Evolutionary conservation across 2,888 invertebrate genomes (phyloP).

Genomic region (Latheticus oryzae): DNA sequence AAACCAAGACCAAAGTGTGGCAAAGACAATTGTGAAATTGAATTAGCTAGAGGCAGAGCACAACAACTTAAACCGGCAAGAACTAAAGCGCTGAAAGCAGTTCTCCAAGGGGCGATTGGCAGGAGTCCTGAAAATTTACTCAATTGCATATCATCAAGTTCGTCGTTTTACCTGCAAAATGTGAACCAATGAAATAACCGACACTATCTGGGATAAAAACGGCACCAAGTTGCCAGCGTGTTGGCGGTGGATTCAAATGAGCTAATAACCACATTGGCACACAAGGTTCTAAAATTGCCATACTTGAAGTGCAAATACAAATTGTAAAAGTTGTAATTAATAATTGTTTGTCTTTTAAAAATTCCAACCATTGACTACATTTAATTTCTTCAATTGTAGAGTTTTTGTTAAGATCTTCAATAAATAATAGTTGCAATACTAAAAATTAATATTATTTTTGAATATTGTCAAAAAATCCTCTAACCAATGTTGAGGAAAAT

Average conservation of each 20-base stretch:
- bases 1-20: constrained; percentile 83
- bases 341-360: constrained; percentile 74
- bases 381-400: constrained; percentile 51
- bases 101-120: constrained; percentile 60
- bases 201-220: constrained; percentile 89
- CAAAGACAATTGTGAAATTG: constrained; percentile 71
- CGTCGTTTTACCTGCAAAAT: constrained; percentile 73
- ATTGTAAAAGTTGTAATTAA: constrained; percentile 76
- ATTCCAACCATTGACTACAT: constrained; percentile 65
- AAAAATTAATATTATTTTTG: constrained; percentile 22
- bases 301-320: constrained; percentile 82
- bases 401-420: constrained; percentile 45
- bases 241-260: constrained; percentile 73
- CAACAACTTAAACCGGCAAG: constrained; percentile 61
- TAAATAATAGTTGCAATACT: constrained; percentile 55
- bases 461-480: constrained; percentile 9
- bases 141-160: constrained; percentile 1
- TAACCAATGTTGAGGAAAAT: constrained; percentile 69
- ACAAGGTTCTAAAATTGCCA: constrained; percentile 86
- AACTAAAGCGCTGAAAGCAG: constrained; percentile 60
- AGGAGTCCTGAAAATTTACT: constrained; percentile 55
- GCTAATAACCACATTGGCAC: constrained; percentile 84
- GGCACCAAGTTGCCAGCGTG: constrained; percentile 81
- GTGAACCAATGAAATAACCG: constrained; percentile 85
- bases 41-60: constrained; percentile 58